Base-by-base conservation (phyloP, 1,140 invertebrate species). In the Formica selysi region DNA sequence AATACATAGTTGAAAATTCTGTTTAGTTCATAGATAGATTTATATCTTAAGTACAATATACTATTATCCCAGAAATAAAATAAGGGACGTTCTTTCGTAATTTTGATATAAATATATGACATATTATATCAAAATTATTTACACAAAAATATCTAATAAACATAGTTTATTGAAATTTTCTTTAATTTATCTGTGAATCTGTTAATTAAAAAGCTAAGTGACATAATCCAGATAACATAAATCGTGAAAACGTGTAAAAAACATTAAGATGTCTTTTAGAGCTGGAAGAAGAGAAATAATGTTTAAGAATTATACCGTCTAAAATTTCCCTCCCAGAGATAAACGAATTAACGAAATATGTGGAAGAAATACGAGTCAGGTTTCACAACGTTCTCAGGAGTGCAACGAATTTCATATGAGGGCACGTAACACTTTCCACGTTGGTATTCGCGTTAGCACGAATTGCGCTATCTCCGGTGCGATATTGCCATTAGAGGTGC, bases 381-480 rank as follows among this genome's bases (percentile, higher is more conserved):
- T 41, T 48, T 19, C 41, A 10, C 2, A 38, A 4, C 59, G 32
- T 29, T 16, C 13, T 44, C 54, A 26, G 16, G 13, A n/a, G 8
- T 19, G 6, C 38, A 5, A 78, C 41, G 19, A 78, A 57, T 80
- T 38, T 13, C 65, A 5, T 36, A 48, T 13, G 65, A 22, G 22
- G 44, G 26, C 38, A 44, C n/a, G 79, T 71, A 71, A 81, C 78
- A 59, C 67, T 81, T 73, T 44, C n/a, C 81, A 71, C 71, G 65
- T 71, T 59, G 64, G 81, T 80, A 85, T 88, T 87, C 81, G 54
- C 68, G 62, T 88, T 88, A 88, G 74, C 62, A 74, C 36, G 81
- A 89, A 89, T 86, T 85, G 70, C 86, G 48, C 41, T 85, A 64
- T 51, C 64, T 54, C 32, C 29, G 26, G 76, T 51, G 54, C 54